Evolutionary conservation across 2,888 invertebrate species (phyloP).

Genomic region (Dicyrtoma fusca): DNA sequence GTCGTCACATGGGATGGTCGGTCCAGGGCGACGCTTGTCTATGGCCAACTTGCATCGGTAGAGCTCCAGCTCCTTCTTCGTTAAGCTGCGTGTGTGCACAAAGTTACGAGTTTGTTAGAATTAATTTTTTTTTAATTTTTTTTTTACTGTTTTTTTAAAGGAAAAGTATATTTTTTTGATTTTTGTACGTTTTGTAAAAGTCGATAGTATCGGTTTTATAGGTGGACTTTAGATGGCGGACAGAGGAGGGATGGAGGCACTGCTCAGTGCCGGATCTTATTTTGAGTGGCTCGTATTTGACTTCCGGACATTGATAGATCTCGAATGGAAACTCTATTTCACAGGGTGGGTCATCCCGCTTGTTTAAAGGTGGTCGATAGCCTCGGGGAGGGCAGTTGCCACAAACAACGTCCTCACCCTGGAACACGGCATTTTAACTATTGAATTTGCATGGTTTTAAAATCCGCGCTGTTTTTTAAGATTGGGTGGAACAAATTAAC

Average conservation of each 20-base stretch:
- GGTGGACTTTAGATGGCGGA: neutral
- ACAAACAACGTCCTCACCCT: conserved; percentile 19
- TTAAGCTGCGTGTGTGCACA: neutral
- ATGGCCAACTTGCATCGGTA: conserved; percentile 18
- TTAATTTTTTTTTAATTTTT: neutral
- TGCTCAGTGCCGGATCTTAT: conserved; percentile 9
- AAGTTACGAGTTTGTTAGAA: neutral
- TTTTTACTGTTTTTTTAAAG: neutral
- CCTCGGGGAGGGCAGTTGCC: conserved; percentile 9
- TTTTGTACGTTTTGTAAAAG: conserved; percentile 18
- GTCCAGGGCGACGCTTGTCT: neutral
- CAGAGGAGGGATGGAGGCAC: conserved; percentile 9
- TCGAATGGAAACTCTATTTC: conserved; percentile 21
- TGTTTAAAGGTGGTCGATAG: no score
- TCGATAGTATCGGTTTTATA: neutral
- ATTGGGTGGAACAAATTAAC: no score
- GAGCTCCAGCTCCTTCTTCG: neutral
- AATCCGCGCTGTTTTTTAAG: no score
- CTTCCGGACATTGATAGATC: conserved; percentile 23
- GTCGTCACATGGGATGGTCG: neutral
- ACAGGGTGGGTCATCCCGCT: neutral
- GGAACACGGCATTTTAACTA: no score
- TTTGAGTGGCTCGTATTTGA: neutral
- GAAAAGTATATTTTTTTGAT: neutral
- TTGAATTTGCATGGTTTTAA: neutral